phyloP scores from a whole-genome alignment of 2,113 vertebrate genomes.

The Tragelaphus scriptus region DNA sequence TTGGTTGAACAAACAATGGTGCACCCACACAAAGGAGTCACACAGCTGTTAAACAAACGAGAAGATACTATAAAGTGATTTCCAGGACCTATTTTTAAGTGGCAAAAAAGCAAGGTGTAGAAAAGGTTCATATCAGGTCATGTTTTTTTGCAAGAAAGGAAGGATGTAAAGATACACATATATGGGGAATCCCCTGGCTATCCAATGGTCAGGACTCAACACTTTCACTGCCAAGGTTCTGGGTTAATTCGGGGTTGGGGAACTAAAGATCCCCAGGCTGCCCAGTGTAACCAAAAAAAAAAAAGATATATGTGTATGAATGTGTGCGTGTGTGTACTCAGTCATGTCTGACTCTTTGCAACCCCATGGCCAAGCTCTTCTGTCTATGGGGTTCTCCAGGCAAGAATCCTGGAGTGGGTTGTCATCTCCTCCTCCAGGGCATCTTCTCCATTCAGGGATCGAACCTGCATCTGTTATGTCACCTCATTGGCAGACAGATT shows the following conservation, averaged over 20 bases:
- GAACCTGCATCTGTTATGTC: not conserved
- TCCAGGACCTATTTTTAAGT: not conserved
- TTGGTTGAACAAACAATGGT: not conserved
- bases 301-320: not conserved
- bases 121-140: not conserved
- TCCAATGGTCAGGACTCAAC: not conserved
- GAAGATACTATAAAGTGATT: not conserved
- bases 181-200: not conserved
- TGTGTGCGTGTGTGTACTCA: not conserved
- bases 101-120: not conserved
- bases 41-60: not conserved
- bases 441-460: not conserved
- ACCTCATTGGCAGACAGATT: not conserved
- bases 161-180: not conserved
- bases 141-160: not conserved
- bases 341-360: not conserved
- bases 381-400: not conserved
- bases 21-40: not conserved
- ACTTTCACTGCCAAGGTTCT: not conserved
- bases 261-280: not conserved
- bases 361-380: not conserved
- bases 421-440: not conserved
- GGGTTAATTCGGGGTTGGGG: not conserved
- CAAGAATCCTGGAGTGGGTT: not conserved
- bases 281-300: not conserved